Percentiles rank a stretch among this genome's conserved stretches.
Evolutionary conservation across 2,888 invertebrate species (phyloP).

Genomic region (Pedicia rivosa): DNA sequence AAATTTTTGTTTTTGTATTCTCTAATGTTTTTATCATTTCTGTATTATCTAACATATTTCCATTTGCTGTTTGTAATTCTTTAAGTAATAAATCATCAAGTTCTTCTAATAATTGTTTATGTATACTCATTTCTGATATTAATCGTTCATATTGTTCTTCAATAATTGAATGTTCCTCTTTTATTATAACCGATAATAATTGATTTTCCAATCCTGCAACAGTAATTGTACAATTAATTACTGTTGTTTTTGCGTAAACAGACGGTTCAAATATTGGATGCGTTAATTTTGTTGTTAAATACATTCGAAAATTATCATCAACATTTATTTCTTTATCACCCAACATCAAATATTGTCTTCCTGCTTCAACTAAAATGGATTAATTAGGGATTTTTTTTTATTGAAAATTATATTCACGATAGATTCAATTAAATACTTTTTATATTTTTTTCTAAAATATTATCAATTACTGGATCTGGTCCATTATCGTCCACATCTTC

Average conservation of each 20-base stretch:
- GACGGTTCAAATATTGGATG: constrained; percentile 80
- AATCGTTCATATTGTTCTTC: constrained; percentile 75
- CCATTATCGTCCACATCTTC: constrained; percentile 84
- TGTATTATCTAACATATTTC: constrained; percentile 85
- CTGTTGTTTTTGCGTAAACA: constrained; percentile 71
- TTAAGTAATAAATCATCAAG: constrained; percentile 72
- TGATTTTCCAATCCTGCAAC: constrained; percentile 79
- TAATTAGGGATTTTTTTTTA: too few relatives aligned
- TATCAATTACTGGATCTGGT: constrained; percentile 83
- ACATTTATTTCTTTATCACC: constrained; percentile 85
- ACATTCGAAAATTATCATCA: constrained; percentile 74
- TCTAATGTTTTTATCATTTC: constrained; percentile 75
- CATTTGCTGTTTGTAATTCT: constrained; percentile 71
- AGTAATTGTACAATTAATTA: constrained; percentile 87
- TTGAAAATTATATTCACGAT: too few relatives aligned
- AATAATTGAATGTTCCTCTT: constrained; percentile 71
- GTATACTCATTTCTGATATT: constrained; percentile 70
- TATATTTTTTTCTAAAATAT: constrained; percentile 72
- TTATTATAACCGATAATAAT: constrained; percentile 73
- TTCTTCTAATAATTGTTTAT: constrained; percentile 66
- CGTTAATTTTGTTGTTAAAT: constrained; percentile 75
- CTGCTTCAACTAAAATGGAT: too few relatives aligned
- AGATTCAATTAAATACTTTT: too few relatives aligned
- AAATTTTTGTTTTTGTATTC: constrained; percentile 75
- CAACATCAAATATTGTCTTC: constrained; percentile 66